Evolutionary conservation across 2,888 invertebrate genomes (phyloP), one percentile per base, ranked within the genome.

Genomic region (Torymus aiolomorphi): DNA sequence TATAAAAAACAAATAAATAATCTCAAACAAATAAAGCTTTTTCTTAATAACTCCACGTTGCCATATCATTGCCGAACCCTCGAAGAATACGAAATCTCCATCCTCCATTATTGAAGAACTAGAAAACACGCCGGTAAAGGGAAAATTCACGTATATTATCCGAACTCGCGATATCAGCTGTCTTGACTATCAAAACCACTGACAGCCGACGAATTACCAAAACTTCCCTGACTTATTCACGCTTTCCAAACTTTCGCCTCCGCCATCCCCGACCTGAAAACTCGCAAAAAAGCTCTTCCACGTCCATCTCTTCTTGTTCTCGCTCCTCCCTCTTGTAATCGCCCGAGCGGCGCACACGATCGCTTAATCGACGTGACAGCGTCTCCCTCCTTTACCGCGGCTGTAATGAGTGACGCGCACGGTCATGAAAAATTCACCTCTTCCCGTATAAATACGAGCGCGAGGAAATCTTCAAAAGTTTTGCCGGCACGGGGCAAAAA

Each of bases 361-460:
- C 24, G 82, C 83, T 85, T 87, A 86, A 87, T 86, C 87, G 87
- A 86, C 87, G 84, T 86, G 86, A 86, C 87, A 86, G 85, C 77
- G 72, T 72, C 70, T 62, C 74, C 72, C 76, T 66, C n/a, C 57
- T 71, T 20, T 56, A 69, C 80, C 83, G 83, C 84, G 87, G 85
- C 86, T 86, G 86, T 85, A 86, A 87, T 85, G 87, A 87, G 84
- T 86, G 87, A 86, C 86, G 86, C 83, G 76, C 86, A 85, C 83
- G 76, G 63, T 73, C 52, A 84, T 86, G 85, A 87, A 86, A 86
- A 80, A 87, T 87, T 86, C 86, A 87, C 73, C 77, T 66, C n/a
- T n/a, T 42, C 18, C 62, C 16, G 24, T 31, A 62, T 49, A 52
- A 59, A 71, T 77, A 77, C 24, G 54, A 14, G 67, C 49, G 59